Evolutionary conservation across 2,113 vertebrate species (phyloP).

Genomic region (Peromyscus leucopus): DNA sequence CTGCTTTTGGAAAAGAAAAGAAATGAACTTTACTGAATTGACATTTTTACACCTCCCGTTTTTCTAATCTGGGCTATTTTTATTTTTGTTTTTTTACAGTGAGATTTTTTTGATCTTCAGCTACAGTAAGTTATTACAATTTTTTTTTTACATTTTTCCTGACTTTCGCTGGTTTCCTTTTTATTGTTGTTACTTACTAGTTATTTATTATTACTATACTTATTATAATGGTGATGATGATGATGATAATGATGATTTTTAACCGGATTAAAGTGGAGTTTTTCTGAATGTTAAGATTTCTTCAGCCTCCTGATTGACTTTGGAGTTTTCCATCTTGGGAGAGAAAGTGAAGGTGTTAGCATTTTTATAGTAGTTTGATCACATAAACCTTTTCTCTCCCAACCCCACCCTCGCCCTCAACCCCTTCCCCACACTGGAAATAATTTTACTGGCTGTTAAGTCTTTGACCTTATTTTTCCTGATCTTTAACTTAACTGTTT

Average conservation of each 20-base stretch:
- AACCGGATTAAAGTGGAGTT: constrained; percentile 86
- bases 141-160: constrained; percentile 88
- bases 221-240: constrained; percentile 87
- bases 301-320: constrained; percentile 83
- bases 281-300: constrained; percentile 87
- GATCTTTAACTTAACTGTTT: constrained; percentile 87
- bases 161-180: constrained; percentile 89
- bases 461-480: constrained; percentile 86
- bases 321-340: constrained; percentile 85
- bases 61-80: constrained; percentile 89
- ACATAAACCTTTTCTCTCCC: constrained; percentile 84
- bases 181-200: constrained; percentile 88
- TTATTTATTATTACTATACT: constrained; percentile 86
- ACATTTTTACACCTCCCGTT: constrained; percentile 87
- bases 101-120: constrained; percentile 90
- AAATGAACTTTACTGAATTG: constrained; percentile 86
- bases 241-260: constrained; percentile 87
- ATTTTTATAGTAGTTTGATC: constrained; percentile 86
- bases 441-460: constrained; percentile 86
- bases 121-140: constrained; percentile 89
- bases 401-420: constrained; percentile 81
- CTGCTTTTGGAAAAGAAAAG: constrained; percentile 85
- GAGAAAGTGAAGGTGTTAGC: constrained; percentile 84
- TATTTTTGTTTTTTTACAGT: constrained; percentile 90
- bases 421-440: constrained; percentile 80